Evolutionary conservation across 2,113 vertebrate genomes (phyloP), one percentile per base, ranked within the genome.

Genomic region (Dissostichus mawsoni): DNA sequence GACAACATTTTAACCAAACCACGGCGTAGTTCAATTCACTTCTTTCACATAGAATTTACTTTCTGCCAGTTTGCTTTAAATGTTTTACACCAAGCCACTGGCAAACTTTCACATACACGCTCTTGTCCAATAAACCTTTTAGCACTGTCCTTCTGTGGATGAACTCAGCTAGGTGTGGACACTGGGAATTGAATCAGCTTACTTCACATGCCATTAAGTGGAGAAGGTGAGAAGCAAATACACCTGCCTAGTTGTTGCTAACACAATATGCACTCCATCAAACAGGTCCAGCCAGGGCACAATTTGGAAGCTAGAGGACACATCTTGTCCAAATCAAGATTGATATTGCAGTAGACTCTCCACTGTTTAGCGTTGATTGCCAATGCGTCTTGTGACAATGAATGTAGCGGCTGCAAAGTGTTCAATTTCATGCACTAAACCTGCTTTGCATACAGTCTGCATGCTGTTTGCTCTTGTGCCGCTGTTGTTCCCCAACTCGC

Each of bases 181-280:
- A 76, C 59, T 73, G 90, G 84, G 89, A 94, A 91, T 92, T 69
- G 73, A 91, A 92, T 90, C 84, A 68, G 77, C 82, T 79, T 67
- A 67, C 82, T 92, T 92, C 92, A 92, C 86, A 89, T 92, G 82
- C 70, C 90, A 91, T 93, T 92, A 91, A 89, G 88, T 81, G 81
- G 71, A 74, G 80, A 73, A 72, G 76, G 83, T 86, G 89, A 82
- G 88, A 86, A 92, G 76, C 84, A 90, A 87, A 90, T 90, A 81
- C 83, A 84, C 64, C 87, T 77, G 81, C 80, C 78, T 57, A 25
- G 79, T 74, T 90, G 84, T 67, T 64, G 73, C 82, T 86, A 91
- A 90, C 81, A 88, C 86, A 87, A 90, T 87, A 87, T 87, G 80
- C 82, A 70, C 85, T 89, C 84, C 45, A 91, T 90, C 87, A 90